Evolutionary conservation across 2,888 invertebrate species (phyloP).

Genomic region (Podotricha telesiphe): DNA sequence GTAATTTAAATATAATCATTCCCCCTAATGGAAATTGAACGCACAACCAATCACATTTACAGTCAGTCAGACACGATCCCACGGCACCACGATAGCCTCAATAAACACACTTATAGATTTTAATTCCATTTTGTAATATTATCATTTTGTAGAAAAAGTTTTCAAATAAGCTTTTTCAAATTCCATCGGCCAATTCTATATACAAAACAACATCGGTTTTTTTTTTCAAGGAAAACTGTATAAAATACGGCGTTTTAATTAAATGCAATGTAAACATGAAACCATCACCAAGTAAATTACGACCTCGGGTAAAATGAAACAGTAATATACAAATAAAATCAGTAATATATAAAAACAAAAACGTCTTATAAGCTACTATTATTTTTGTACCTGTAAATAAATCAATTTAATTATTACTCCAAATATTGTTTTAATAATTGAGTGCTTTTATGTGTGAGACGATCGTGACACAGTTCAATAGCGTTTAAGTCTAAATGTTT

Average conservation of each 20-base stretch:
- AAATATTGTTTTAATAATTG: neutral
- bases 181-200: slow-evolving; percentile 27
- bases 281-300: slow-evolving; percentile 58
- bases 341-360: slow-evolving; percentile 26
- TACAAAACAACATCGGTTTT: slow-evolving; percentile 33
- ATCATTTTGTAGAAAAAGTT: too few species aligned
- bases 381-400: neutral
- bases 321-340: slow-evolving; percentile 36
- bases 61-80: too few species aligned
- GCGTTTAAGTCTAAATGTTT: too few species aligned
- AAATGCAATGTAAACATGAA: slow-evolving; percentile 69
- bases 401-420: neutral
- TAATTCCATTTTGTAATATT: too few species aligned
- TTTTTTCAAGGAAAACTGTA: slow-evolving; percentile 40
- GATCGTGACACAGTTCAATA: too few species aligned
- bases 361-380: neutral
- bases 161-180: slow-evolving; percentile 17
- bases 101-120: too few species aligned
- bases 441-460: too few species aligned
- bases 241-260: slow-evolving; percentile 66
- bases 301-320: slow-evolving; percentile 47
- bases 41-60: too few species aligned
- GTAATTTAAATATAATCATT: too few species aligned
- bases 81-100: too few species aligned
- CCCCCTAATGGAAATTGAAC: too few species aligned